Evolutionary conservation across 1,140 invertebrate genomes (phyloP).

Genomic region (Hetaerina americana): DNA sequence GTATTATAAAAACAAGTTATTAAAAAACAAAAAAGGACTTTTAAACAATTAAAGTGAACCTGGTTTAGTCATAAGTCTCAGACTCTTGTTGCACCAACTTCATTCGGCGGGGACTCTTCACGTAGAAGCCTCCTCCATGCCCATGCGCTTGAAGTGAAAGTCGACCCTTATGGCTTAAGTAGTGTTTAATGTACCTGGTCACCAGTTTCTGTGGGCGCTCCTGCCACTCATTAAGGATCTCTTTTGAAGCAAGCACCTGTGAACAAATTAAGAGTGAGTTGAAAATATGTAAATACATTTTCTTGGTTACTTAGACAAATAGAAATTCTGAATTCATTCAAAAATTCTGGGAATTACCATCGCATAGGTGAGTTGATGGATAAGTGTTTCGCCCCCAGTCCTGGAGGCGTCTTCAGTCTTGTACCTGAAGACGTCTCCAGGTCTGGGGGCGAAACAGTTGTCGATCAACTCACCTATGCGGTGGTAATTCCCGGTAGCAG

Average conservation of each 20-base stretch:
- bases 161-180: conserved; percentile 59
- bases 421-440: no score
- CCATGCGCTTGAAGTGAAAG: conserved; percentile 55
- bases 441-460: no score
- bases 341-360: no score
- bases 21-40: neutral
- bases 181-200: conserved; percentile 72
- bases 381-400: no score
- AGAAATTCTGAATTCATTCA: no score
- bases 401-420: no score
- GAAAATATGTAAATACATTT: neutral
- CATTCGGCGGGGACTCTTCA: conserved; percentile 70
- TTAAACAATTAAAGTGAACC: neutral
- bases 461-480: no score
- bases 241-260: conserved; percentile 72
- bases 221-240: conserved; percentile 86
- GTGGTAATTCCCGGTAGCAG: no score
- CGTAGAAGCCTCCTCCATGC: conserved; percentile 53
- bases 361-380: no score
- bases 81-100: conserved; percentile 82
- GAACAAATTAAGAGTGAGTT: conserved; percentile 15
- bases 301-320: neutral
- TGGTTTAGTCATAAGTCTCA: conserved; percentile 75
- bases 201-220: conserved; percentile 79
- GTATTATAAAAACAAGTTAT: neutral